Percentiles rank a stretch among this genome's conserved stretches.
Conservation (phyloP, 2,113 vertebrate species). For the Indicator maculatus region DNA sequence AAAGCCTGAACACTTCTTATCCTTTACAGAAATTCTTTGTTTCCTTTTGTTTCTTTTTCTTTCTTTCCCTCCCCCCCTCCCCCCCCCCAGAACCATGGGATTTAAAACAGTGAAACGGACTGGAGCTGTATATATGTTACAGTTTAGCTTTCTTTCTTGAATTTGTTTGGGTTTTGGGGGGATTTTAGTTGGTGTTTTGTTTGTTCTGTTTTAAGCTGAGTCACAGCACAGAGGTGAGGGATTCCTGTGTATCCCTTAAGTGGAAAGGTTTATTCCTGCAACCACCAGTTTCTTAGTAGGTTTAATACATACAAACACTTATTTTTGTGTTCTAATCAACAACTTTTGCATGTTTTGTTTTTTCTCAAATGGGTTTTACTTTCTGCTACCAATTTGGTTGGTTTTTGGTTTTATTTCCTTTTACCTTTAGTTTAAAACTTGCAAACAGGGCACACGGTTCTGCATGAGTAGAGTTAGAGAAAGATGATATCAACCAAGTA, state of each 20-base stretch:
- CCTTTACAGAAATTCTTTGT: neutral
- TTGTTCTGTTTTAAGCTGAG: neutral
- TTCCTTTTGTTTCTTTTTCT: neutral
- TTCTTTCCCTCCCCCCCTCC: neutral
- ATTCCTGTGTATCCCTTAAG: neutral
- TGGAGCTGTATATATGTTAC: neutral
- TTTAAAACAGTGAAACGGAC: neutral
- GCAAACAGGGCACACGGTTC: accelerated
- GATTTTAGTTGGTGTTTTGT: too few species aligned
- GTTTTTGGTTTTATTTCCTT: neutral
- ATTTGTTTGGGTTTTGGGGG: neutral
- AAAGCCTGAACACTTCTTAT: neutral
- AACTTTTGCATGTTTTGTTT: neutral
- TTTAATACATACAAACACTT: neutral
- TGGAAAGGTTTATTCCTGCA: neutral
- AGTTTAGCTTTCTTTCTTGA: neutral
- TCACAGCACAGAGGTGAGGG: neutral
- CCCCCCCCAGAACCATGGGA: neutral
- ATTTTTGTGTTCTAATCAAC: neutral
- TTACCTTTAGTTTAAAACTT: neutral
- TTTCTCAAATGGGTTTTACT: neutral
- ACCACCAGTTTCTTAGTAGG: neutral
- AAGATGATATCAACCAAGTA: neutral
- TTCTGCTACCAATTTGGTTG: neutral
- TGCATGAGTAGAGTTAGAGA: neutral